A percentile compares a stretch with the other conserved stretches of the same genome.
phyloP scores from a whole-genome alignment of 2,888 invertebrate species.

The Helleia helle region DNA sequence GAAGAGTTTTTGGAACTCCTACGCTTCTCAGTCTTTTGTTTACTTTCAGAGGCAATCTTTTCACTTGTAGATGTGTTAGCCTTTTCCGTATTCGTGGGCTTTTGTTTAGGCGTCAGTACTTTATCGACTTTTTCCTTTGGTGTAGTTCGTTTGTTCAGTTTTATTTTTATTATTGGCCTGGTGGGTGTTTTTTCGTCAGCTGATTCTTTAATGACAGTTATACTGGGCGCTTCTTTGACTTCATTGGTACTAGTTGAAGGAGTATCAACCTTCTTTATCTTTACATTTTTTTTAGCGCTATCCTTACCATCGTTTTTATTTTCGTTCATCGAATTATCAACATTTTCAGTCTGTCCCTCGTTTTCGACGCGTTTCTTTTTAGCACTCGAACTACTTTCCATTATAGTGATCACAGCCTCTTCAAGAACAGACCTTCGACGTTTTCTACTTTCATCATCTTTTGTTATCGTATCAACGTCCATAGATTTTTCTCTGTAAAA shows the following conservation, averaged over 20 bases:
- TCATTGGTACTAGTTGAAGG: constrained; percentile 12
- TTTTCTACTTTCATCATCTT: constrained; percentile 34
- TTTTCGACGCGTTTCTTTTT: constrained; percentile 34
- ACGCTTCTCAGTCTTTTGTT: constrained; percentile 21
- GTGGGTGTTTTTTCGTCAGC: constrained; percentile 23
- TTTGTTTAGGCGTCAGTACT: constrained; percentile 15
- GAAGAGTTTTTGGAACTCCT: constrained; percentile 37
- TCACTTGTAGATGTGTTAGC: no score
- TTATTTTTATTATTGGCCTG: constrained; percentile 22
- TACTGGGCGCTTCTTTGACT: constrained; percentile 3
- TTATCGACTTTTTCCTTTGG: constrained; percentile 22
- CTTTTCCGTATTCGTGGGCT: neutral
- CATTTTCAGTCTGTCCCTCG: constrained; percentile 10
- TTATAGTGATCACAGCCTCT: constrained; percentile 40
- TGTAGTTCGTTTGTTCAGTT: constrained; percentile 20
- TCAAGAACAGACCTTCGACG: constrained; percentile 50
- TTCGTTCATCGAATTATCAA: constrained; percentile 10
- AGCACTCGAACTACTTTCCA: constrained; percentile 30
- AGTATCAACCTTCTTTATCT: constrained; percentile 5
- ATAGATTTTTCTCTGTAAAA: constrained; percentile 32
- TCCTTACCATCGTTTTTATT: constrained; percentile 18
- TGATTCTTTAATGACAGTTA: constrained; percentile 21
- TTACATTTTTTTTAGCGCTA: constrained; percentile 3
- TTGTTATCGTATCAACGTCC: constrained; percentile 27
- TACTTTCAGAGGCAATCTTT: no score